These are phyloP conservation scores for Ferdinandea cuprea DNA, from an alignment of 2,888 invertebrate species.

Conservation along the genomic window DNA sequence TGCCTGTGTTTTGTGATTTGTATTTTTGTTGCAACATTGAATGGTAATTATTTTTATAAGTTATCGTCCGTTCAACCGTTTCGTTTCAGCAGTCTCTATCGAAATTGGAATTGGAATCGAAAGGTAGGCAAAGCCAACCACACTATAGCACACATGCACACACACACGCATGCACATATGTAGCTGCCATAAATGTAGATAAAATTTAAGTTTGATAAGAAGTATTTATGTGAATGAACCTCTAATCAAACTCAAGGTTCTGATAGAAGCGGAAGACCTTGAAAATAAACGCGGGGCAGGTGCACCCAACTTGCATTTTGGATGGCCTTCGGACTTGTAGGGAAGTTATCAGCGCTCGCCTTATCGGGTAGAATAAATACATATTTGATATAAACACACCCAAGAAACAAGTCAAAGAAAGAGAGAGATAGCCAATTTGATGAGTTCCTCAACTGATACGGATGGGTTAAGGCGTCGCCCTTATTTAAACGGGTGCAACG, in stretches of 20 bases:
- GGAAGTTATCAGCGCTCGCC: background rate
- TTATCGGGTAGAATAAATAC: slow-evolving; percentile 31
- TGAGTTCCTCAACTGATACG: too few relatives aligned
- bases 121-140: too few relatives aligned
- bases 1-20: too few relatives aligned
- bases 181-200: slow-evolving; percentile 11
- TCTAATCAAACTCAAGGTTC: slow-evolving; percentile 24
- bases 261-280: slow-evolving; percentile 39
- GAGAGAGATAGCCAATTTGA: too few relatives aligned
- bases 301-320: slow-evolving; percentile 35
- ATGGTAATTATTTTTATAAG: slow-evolving; percentile 7
- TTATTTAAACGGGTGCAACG: too few relatives aligned
- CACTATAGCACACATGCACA: too few relatives aligned
- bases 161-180: too few relatives aligned
- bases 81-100: background rate
- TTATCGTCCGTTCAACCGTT: slow-evolving; percentile 45
- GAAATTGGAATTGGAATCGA: too few relatives aligned
- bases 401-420: background rate
- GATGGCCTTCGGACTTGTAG: slow-evolving; percentile 15
- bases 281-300: slow-evolving; percentile 9
- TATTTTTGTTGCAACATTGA: slow-evolving; percentile 6
- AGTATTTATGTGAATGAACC: slow-evolving; percentile 8
- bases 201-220: slow-evolving; percentile 35
- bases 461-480: background rate
- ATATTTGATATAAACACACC: slow-evolving; percentile 18